Base-by-base conservation (phyloP, 1,140 invertebrate species). In the Drosophila orosa region DNA sequence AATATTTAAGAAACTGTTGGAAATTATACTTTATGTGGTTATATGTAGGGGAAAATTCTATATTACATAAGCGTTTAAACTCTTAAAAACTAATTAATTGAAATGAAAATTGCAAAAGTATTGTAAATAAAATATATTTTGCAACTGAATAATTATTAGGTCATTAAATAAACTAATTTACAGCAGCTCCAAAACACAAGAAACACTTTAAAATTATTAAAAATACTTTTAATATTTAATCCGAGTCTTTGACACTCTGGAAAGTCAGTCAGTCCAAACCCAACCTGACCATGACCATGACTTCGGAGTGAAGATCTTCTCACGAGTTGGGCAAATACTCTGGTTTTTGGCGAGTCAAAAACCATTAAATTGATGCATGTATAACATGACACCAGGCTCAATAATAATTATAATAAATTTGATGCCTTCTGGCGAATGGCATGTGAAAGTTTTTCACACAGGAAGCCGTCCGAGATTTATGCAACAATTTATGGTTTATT, bases 361-460 rank as follows among this genome's bases (percentile, higher is more conserved):
- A 19, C 68, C 40, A 57, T 78, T 59, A 61, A 78, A 77, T 80
- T 58, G 69, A 84, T 75, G 78, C 69, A 76, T 69, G 67, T 72
- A 61, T 80, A 68, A 80, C 78, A 68, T 55, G 65, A 69, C 75
- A 68, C 50, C 63, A 54, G 25, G 65, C 67, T 69, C 42, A 66
- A 73, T 66, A 73, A 82, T 67, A 74, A 81, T 81, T 86, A 67
- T 68, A 54, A 54, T 73, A 73, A 58, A 69, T 47, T 52, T 59
- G 33, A 52, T 44, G 74, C 29, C 62, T 66, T 77, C 66, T 37
- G 61, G 63, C 74, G 35, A 57, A 47, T 44, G 57, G 54, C 56
- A 69, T 87, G 83, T 77, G 79, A 86, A 86, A 83, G 83, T 82
- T 79, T 86, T 78, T 67, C 71, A 66, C 65, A 62, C 61, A 82